Evolutionary conservation across 2,113 vertebrate genomes (phyloP).

Genomic region (Sturnira hondurensis): DNA sequence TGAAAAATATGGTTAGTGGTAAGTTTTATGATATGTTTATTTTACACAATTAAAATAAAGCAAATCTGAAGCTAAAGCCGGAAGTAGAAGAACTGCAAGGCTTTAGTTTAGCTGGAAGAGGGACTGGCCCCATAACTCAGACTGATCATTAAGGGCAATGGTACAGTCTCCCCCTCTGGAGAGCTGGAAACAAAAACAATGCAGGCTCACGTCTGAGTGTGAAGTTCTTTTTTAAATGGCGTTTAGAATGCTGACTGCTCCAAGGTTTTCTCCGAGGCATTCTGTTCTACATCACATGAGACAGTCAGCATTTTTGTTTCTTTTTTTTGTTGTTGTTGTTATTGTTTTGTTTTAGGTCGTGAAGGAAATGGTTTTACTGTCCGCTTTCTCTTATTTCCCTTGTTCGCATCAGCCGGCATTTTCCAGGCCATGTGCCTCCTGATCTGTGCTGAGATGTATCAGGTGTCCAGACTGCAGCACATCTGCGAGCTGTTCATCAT

Average conservation of each 20-base stretch:
- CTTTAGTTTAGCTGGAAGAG: neutral
- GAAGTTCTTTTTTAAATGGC: neutral
- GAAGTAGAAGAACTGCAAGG: neutral
- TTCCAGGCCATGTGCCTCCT: conserved; percentile 96
- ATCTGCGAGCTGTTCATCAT: conserved; percentile 96
- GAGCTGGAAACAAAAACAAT: neutral
- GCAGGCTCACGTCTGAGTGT: neutral
- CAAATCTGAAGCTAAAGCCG: neutral
- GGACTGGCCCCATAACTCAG: neutral
- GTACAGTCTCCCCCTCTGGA: neutral
- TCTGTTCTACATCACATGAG: neutral
- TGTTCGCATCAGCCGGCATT: conserved; percentile 87
- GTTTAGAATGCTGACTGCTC: neutral
- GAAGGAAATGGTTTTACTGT: neutral
- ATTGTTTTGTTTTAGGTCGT: neutral
- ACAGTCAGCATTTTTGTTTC: neutral
- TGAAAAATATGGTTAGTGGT: neutral
- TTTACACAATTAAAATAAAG: neutral
- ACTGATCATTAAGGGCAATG: neutral
- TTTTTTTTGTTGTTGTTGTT: too few species aligned
- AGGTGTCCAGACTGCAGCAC: conserved; percentile 94
- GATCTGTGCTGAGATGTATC: conserved; percentile 98
- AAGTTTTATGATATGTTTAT: neutral
- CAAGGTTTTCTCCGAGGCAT: neutral
- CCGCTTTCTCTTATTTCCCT: neutral